These are phyloP conservation scores for Corbicula japonica DNA, from an alignment of 2,888 invertebrate species.

Conservation along the genomic window DNA sequence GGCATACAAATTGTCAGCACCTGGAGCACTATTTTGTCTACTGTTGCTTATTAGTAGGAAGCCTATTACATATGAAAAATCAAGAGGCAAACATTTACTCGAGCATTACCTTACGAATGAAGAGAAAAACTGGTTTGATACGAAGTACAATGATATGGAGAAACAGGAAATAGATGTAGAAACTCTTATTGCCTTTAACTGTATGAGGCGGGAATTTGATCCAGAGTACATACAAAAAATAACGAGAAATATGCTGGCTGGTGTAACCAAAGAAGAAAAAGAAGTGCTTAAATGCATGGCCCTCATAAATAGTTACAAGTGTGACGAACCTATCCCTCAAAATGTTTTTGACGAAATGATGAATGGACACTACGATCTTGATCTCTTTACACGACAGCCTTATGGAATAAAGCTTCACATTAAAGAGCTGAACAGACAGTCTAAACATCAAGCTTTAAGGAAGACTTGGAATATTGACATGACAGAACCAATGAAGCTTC, in stretches of 20 bases:
- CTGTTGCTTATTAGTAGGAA: constrained; percentile 30
- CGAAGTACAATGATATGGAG: constrained; percentile 44
- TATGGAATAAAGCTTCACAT: constrained; percentile 23
- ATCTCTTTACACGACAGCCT: not conserved
- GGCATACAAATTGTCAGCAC: not conserved
- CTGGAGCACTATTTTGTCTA: constrained; percentile 9
- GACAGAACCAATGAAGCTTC: constrained; percentile 30
- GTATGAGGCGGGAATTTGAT: constrained; percentile 41
- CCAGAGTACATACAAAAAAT: constrained; percentile 23
- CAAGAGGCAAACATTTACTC: constrained; percentile 7
- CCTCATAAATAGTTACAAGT: constrained; percentile 42
- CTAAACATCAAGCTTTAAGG: not conserved
- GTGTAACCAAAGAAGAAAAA: constrained; percentile 22
- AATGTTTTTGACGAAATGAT: constrained; percentile 40
- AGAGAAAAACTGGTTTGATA: constrained; percentile 49
- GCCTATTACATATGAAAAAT: constrained; percentile 7
- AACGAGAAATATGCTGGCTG: constrained; percentile 12
- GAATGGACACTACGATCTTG: constrained; percentile 5
- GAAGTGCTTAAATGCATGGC: constrained; percentile 40
- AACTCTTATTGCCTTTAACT: constrained; percentile 50
- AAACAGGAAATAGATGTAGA: constrained; percentile 21
- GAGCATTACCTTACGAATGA: constrained; percentile 17
- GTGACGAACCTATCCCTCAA: constrained; percentile 30
- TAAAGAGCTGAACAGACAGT: not conserved
- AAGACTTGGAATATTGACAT: constrained; percentile 33